Evolutionary conservation across 2,113 vertebrate species (phyloP).

Genomic region (Todiramphus chloris): DNA sequence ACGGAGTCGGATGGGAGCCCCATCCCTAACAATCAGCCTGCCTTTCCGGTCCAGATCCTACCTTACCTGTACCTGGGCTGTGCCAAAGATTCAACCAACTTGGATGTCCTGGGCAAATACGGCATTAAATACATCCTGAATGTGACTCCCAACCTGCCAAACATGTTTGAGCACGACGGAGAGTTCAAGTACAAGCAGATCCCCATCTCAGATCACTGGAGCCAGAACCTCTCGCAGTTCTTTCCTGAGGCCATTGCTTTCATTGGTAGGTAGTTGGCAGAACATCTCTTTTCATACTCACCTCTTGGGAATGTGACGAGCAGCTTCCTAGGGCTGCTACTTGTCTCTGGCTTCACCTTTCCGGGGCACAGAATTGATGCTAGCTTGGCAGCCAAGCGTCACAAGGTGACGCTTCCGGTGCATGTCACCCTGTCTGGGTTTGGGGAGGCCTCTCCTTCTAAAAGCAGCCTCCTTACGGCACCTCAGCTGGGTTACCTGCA

Average conservation of each 20-base stretch:
- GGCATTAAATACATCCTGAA: constrained; percentile 99
- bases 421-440: not conserved
- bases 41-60: constrained; percentile 97
- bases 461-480: not conserved
- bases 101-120: constrained; percentile 95
- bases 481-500: not conserved
- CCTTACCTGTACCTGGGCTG: constrained; percentile 98
- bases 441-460: not conserved
- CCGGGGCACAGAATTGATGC: rapidly evolving
- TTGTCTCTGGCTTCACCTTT: not conserved
- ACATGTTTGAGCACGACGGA: constrained; percentile 96
- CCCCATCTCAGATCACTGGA: constrained; percentile 99
- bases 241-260: constrained; percentile 99
- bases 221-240: constrained; percentile 99
- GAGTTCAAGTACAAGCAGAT: constrained; percentile 99
- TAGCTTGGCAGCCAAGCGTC: not conserved
- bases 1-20: constrained; percentile 96
- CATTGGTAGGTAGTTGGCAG: constrained; percentile 87
- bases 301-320: not conserved
- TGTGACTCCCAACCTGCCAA: constrained; percentile 98
- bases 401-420: not conserved
- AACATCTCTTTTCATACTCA: constrained; percentile 5
- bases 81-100: constrained; percentile 97
- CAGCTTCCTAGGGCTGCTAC: not conserved
- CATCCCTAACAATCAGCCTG: constrained; percentile 90